Evolutionary conservation across 2,888 invertebrate genomes (phyloP).

Genomic region (Drosophila testacea): DNA sequence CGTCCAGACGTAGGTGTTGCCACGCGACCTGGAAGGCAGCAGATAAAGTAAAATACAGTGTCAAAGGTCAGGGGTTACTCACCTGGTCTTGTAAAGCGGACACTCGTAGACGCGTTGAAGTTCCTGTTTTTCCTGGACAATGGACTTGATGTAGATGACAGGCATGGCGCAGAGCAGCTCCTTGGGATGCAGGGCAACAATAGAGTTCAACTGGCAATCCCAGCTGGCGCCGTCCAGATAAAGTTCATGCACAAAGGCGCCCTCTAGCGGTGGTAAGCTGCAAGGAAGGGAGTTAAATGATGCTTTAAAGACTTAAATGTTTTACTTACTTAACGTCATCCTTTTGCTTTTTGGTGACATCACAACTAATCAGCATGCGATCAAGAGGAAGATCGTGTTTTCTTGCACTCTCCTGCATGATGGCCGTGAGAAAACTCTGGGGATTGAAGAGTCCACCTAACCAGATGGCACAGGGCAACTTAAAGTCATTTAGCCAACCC

Average conservation of each 20-base stretch:
- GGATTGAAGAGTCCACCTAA: slow-evolving; percentile 98
- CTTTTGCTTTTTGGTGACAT: slow-evolving; percentile 95
- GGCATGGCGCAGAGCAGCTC: slow-evolving; percentile 96
- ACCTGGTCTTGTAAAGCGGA: slow-evolving; percentile 96
- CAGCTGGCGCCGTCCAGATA: slow-evolving; percentile 98
- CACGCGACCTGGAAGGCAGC: slow-evolving; percentile 88
- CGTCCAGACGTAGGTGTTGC: slow-evolving; percentile 97
- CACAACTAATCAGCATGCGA: slow-evolving; percentile 97
- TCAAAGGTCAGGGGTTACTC: slow-evolving; percentile 26
- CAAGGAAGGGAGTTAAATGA: background rate
- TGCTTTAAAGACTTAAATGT: no score
- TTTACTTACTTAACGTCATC: slow-evolving; percentile 91
- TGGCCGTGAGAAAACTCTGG: slow-evolving; percentile 98
- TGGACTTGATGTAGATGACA: slow-evolving; percentile 95
- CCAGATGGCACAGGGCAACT: slow-evolving; percentile 96
- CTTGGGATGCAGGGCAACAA: slow-evolving; percentile 94
- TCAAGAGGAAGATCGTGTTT: slow-evolving; percentile 98
- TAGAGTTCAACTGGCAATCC: slow-evolving; percentile 92
- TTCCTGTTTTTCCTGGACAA: slow-evolving; percentile 96
- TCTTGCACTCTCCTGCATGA: slow-evolving; percentile 98
- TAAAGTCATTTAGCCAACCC: slow-evolving; percentile 92
- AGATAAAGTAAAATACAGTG: background rate
- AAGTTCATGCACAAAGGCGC: slow-evolving; percentile 95
- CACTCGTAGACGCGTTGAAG: slow-evolving; percentile 94
- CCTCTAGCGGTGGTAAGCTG: slow-evolving; percentile 94